Evolutionary conservation across 2,113 vertebrate species (phyloP).

Genomic region (Pristiophorus japonicus): DNA sequence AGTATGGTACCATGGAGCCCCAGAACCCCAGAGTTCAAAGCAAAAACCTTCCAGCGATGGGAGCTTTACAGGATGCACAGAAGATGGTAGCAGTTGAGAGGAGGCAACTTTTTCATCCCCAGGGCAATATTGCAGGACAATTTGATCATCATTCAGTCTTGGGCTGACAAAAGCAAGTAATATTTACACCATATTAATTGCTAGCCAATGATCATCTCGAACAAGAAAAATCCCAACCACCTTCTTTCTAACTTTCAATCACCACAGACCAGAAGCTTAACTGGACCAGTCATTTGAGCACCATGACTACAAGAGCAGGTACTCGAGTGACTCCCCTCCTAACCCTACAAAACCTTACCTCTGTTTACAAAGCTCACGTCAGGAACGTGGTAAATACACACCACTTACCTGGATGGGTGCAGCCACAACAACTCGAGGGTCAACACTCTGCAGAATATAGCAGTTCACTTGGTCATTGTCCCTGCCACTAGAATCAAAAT

Average conservation of each 20-base stretch:
- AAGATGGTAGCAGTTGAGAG: neutral
- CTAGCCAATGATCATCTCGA: neutral
- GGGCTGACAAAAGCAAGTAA: neutral
- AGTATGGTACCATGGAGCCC: neutral
- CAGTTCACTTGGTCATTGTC: neutral
- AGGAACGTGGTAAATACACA: neutral
- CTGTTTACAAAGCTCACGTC: neutral
- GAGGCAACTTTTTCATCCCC: no score
- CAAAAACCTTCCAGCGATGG: neutral
- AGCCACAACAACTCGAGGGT: neutral
- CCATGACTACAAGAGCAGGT: neutral
- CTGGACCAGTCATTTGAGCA: neutral
- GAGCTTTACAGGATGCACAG: neutral
- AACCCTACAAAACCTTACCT: neutral
- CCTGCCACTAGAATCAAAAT: neutral
- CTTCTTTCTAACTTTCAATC: neutral
- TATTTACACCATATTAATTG: neutral
- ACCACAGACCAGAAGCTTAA: neutral
- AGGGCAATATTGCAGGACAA: no score
- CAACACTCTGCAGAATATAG: neutral
- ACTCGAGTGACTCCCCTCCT: neutral
- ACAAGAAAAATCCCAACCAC: neutral
- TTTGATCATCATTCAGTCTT: neutral
- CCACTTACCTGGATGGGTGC: neutral
- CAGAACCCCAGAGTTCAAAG: neutral